Evolutionary conservation across 2,888 invertebrate species (phyloP).

Genomic region (Hyppa rectilinea): DNA sequence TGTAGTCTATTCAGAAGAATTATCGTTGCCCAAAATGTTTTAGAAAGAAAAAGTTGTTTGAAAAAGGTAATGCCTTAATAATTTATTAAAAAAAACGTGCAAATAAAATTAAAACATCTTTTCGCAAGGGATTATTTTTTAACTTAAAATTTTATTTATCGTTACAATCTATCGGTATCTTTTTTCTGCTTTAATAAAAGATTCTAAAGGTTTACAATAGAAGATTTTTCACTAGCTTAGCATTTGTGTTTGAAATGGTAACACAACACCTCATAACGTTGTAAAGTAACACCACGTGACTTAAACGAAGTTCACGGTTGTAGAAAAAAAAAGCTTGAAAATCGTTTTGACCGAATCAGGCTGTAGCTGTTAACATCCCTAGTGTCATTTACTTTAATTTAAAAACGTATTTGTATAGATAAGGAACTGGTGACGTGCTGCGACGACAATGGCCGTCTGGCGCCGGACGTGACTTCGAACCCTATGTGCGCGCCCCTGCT

Average conservation of each 20-base stretch:
- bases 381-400: background rate
- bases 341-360: conserved; percentile 20
- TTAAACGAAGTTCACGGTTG: background rate
- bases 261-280: background rate
- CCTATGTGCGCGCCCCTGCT: conserved; percentile 84
- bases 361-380: background rate
- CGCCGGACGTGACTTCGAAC: conserved; percentile 75
- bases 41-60: background rate
- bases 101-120: background rate
- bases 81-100: background rate
- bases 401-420: conserved; percentile 68
- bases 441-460: conserved; percentile 80
- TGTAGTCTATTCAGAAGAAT: conserved; percentile 14
- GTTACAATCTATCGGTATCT: too few relatives aligned
- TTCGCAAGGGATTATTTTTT: background rate
- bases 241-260: background rate
- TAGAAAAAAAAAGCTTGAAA: conserved; percentile 35
- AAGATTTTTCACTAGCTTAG: background rate
- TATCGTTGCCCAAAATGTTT: background rate
- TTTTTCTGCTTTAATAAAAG: background rate
- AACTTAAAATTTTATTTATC: background rate
- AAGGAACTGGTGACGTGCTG: conserved; percentile 82
- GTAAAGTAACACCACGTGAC: conserved; percentile 16
- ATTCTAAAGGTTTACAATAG: background rate
- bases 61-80: background rate